phyloP scores from a whole-genome alignment of 2,113 vertebrate genomes.

The Phodopus roborovskii region DNA sequence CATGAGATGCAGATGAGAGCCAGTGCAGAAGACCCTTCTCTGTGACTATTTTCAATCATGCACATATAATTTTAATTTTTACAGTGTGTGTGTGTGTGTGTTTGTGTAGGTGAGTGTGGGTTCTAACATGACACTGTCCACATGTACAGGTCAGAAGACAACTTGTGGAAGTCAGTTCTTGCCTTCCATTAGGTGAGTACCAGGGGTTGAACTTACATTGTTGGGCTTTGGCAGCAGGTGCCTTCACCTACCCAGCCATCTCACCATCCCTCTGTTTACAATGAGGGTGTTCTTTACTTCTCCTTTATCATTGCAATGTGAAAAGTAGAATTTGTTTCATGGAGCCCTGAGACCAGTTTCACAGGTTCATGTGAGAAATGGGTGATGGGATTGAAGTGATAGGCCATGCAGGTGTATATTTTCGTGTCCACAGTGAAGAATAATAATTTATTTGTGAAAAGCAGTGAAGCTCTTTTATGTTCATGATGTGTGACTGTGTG shows the following conservation, averaged over 20 bases:
- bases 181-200: background rate
- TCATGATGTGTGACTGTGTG: constrained; percentile 11
- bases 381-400: background rate
- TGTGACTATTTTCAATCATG: background rate
- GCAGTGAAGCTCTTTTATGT: background rate
- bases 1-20: background rate
- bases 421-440: background rate
- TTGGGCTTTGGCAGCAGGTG: background rate
- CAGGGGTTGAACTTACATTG: background rate
- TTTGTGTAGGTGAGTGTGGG: no score
- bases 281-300: background rate
- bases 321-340: background rate
- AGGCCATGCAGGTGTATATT: background rate
- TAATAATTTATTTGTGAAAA: constrained; percentile 19
- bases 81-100: background rate
- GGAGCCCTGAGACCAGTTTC: background rate
- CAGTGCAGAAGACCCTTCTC: background rate
- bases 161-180: background rate
- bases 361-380: background rate
- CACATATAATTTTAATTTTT: no score
- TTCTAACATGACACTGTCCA: background rate
- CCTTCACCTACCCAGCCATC: background rate
- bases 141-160: background rate
- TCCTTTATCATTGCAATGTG: background rate
- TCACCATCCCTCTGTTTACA: background rate